Evolutionary conservation across 37 sponge, comb jelly and placozoan genomes (phyloP), one percentile per base, ranked within the genome.

Genomic region (Crambe crambe): DNA sequence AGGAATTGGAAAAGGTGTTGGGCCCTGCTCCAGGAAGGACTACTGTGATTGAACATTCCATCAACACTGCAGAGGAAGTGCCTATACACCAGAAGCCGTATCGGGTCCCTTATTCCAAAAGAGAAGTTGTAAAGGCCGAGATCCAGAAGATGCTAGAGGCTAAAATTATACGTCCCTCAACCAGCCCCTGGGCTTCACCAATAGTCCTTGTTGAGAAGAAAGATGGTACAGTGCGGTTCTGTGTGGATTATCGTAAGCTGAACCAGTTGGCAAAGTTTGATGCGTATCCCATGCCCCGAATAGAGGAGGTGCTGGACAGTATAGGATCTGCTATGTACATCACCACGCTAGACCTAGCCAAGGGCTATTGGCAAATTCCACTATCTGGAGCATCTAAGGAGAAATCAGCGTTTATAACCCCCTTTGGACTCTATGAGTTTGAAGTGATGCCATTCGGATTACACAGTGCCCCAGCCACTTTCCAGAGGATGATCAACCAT

Each of bases 201-300:
- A 61, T 91, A 0, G 82, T 85, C 0, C 0, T 78, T 0, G 82
- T 83, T 0, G 68, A 43, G 0, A 82, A 86, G 66, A 83, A 82
- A 54, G 83, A 91, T 41, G 84, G 84, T 2, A 43, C 30, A 0
- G 12, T 83, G 86, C n/a, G n/a, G n/a, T n/a, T n/a, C n/a, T n/a
- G n/a, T n/a, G n/a, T n/a, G n/a, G n/a, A n/a, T n/a, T n/a, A 83
- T 76, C 25, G 87, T n/a, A 72, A 61, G 69, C 72, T 91, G 56
- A 86, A 91, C 69, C 56, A 64, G 36, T 69, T 73, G 42, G 58
- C 92, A 9, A 70, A 57, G 25, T 77, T 73, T 35, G 87, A 91
- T 63, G 79, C 87, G 58, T 91, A 91, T 40, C 84, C 92, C 3
- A 75, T 86, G 76, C 91, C 91, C 0, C 85, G n/a, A n/a, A n/a